Conservation (phyloP, 2,113 vertebrate genomes). For the Anguilla japonica region DNA sequence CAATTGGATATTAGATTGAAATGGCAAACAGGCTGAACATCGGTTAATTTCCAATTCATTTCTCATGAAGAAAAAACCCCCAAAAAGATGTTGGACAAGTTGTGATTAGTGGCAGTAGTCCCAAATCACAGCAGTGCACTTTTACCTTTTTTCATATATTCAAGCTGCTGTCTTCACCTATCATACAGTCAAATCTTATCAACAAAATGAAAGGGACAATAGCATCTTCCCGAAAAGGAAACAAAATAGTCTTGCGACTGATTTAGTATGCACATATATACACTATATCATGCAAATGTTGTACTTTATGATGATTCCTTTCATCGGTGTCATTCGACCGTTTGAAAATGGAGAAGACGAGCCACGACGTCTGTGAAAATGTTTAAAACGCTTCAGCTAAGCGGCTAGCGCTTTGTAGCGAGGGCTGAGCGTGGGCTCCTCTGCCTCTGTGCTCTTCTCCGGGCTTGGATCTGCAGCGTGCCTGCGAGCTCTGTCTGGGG, state of each 20-base stretch:
- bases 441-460: conserved; percentile 30
- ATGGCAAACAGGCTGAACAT: background rate
- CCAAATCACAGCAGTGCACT: background rate
- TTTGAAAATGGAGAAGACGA: background rate
- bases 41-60: background rate
- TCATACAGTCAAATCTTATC: background rate
- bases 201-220: background rate
- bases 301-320: background rate
- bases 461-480: conserved; percentile 61
- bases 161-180: background rate
- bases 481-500: conserved; percentile 60
- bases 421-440: background rate
- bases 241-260: background rate
- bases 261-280: background rate
- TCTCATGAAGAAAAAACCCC: background rate
- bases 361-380: background rate
- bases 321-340: background rate
- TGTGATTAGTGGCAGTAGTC: background rate
- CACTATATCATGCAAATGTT: background rate
- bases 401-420: background rate
- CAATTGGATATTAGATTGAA: too few relatives aligned
- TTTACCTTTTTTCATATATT: background rate
- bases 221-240: background rate
- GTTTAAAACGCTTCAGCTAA: background rate
- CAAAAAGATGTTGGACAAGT: background rate